A percentile compares a stretch with the other conserved stretches of the same genome.
phyloP scores from a whole-genome alignment of 2,888 invertebrate species.

The Platycheirus albimanus region DNA sequence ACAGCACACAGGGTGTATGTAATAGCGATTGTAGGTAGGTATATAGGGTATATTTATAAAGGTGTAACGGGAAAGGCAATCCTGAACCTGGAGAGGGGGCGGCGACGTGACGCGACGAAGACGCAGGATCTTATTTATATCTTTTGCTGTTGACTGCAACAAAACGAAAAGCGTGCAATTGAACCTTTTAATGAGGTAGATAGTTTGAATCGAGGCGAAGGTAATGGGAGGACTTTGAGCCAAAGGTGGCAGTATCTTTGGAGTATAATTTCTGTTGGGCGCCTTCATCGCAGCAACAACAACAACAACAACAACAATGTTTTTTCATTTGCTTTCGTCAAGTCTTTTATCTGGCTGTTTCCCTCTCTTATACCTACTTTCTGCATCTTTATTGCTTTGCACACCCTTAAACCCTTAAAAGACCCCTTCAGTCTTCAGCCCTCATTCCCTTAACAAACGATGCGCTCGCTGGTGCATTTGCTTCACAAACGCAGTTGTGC shows the following conservation, averaged over 20 bases:
- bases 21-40: not conserved
- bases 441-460: no score
- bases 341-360: constrained; percentile 60
- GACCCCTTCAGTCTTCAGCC: no score
- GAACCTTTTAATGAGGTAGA: constrained; percentile 63
- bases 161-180: constrained; percentile 44
- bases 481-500: constrained; percentile 57
- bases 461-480: constrained; percentile 32
- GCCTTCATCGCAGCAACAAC: no score
- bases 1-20: no score
- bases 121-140: constrained; percentile 3
- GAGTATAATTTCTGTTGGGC: constrained; percentile 27
- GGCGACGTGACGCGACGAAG: no score
- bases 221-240: constrained; percentile 21
- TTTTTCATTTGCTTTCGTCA: constrained; percentile 68
- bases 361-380: not conserved
- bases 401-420: not conserved
- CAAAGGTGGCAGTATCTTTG: constrained; percentile 7
- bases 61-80: constrained; percentile 41
- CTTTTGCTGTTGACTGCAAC: constrained; percentile 13
- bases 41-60: not conserved
- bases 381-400: constrained; percentile 7
- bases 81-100: constrained; percentile 18
- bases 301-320: constrained; percentile 49
- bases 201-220: constrained; percentile 27